Evolutionary conservation across 2,797 vertebrate species (phyloP).

Genomic region (Sardinella longiceps): DNA sequence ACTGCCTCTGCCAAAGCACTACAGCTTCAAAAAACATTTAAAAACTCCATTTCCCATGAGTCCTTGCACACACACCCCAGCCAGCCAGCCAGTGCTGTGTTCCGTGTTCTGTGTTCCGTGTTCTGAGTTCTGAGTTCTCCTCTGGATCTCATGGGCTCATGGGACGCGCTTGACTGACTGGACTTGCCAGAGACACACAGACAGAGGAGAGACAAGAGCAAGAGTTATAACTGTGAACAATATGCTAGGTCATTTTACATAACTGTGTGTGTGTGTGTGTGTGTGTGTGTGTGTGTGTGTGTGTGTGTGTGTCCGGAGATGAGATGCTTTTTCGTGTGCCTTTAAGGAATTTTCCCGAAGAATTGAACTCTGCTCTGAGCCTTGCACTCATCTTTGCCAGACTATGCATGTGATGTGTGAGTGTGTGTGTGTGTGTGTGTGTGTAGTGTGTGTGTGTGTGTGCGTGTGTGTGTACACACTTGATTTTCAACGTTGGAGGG

Average conservation of each 20-base stretch:
- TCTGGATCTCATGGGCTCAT: conserved; percentile 42
- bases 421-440: neutral
- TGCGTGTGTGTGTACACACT: neutral
- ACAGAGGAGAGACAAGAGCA: conserved; percentile 46
- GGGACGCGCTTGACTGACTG: conserved; percentile 54
- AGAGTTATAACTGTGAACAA: conserved; percentile 56
- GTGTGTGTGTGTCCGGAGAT: conserved; percentile 43
- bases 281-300: conserved; percentile 34
- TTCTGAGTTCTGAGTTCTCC: conserved; percentile 47
- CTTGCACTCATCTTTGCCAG: conserved; percentile 49
- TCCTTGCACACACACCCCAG: conserved; percentile 65
- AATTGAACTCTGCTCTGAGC: conserved; percentile 70
- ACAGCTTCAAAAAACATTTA: conserved; percentile 59
- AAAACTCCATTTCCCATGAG: conserved; percentile 67
- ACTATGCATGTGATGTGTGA: conserved; percentile 23
- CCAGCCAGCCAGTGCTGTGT: conserved; percentile 50
- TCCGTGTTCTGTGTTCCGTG: too few relatives aligned
- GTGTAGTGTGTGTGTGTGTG: conserved; percentile 30
- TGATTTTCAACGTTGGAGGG: neutral
- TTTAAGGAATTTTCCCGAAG: conserved; percentile 69
- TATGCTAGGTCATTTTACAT: conserved; percentile 34
- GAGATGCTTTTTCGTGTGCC: conserved; percentile 70
- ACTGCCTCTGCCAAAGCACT: conserved; percentile 77
- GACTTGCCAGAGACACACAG: conserved; percentile 20
- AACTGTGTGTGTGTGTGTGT: conserved; percentile 28